Evolutionary conservation across 2,113 vertebrate species (phyloP).

Genomic region (Megaceryle maxima): DNA sequence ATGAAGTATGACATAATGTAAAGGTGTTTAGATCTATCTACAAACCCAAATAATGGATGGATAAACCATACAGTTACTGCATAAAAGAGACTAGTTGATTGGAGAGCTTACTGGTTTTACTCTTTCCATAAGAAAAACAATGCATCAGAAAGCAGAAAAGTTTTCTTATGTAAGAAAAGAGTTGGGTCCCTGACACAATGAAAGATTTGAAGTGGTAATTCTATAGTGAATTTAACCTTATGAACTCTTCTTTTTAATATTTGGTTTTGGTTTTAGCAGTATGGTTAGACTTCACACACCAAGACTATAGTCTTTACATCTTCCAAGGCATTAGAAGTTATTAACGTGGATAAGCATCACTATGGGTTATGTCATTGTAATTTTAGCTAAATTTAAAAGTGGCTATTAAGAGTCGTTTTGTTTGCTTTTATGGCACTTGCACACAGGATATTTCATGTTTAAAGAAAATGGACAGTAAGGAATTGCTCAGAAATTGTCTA

Average conservation of each 20-base stretch:
- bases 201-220: background rate
- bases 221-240: background rate
- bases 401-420: fast-evolving
- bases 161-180: background rate
- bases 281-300: background rate
- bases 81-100: background rate
- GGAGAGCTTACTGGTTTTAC: background rate
- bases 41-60: background rate
- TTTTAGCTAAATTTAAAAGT: background rate
- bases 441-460: background rate
- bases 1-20: background rate
- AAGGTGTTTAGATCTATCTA: background rate
- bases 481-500: background rate
- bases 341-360: background rate
- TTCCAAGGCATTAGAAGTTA: background rate
- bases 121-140: background rate
- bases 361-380: background rate
- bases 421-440: background rate
- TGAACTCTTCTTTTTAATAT: background rate
- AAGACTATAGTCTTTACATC: background rate
- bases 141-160: background rate
- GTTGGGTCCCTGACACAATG: fast-evolving
- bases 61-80: background rate
- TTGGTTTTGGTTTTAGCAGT: background rate
- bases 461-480: background rate